A percentile compares a stretch with the other conserved stretches of the same genome.
Evolutionary conservation across 2,113 vertebrate species (phyloP).

Genomic region (Grammomys surdaster): DNA sequence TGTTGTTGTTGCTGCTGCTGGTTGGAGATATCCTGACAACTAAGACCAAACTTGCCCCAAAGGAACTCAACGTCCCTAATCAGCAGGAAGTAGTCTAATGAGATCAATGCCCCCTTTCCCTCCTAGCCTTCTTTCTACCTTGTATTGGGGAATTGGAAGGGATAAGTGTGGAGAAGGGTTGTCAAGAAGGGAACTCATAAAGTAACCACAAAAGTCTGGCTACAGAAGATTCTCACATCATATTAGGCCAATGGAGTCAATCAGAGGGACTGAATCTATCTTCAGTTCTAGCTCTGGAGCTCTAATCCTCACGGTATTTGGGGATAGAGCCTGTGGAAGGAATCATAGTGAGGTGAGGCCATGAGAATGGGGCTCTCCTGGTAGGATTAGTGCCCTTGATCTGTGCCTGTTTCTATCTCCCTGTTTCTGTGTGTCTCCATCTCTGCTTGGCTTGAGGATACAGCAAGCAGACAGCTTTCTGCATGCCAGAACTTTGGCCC

Average conservation of each 20-base stretch:
- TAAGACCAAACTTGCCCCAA: too few species aligned
- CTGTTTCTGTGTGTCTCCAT: neutral
- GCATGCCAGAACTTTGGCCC: neutral
- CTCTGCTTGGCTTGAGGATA: neutral
- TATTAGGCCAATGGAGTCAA: neutral
- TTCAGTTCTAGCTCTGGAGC: neutral
- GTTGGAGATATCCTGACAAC: too few species aligned
- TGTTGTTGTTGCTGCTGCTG: too few species aligned
- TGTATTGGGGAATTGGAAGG: too few species aligned
- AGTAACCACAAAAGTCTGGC: too few species aligned
- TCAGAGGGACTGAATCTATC: neutral
- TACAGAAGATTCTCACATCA: neutral
- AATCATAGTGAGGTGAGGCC: neutral
- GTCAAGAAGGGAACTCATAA: too few species aligned
- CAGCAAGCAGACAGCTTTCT: neutral
- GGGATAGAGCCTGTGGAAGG: neutral
- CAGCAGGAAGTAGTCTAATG: too few species aligned
- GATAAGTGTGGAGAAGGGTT: too few species aligned
- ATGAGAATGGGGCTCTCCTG: neutral
- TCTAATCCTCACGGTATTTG: neutral
- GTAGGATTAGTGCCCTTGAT: neutral
- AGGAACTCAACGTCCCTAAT: too few species aligned
- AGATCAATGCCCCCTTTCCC: too few species aligned
- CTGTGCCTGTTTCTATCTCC: neutral
- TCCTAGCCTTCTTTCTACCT: too few species aligned